phyloP scores from a whole-genome alignment of 2,797 vertebrate species.

The Hirundo rustica region DNA sequence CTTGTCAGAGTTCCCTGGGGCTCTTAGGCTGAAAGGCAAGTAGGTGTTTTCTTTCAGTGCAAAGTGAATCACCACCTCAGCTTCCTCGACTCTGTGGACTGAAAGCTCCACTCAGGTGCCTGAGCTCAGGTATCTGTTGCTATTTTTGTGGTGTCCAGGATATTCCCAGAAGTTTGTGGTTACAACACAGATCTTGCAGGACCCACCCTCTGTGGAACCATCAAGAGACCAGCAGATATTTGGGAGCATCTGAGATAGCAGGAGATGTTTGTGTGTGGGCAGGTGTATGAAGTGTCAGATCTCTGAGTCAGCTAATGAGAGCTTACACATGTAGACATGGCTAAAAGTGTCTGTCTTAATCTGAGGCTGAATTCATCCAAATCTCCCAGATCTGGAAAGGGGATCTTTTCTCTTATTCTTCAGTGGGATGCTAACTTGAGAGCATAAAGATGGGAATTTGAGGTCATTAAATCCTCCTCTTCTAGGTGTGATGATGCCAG shows the following conservation, averaged over 20 bases:
- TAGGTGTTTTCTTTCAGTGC: not conserved
- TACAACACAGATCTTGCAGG: not conserved
- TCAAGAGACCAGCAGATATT: not conserved
- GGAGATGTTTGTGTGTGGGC: not conserved
- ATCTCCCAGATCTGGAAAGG: not conserved
- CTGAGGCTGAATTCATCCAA: not conserved
- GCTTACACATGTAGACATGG: not conserved
- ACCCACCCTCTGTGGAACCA: not conserved
- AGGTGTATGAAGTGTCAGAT: not conserved
- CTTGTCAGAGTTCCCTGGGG: not conserved
- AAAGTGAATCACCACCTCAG: not conserved
- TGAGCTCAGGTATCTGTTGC: not conserved
- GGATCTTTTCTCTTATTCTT: not conserved
- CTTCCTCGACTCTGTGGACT: not conserved
- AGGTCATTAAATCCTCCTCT: not conserved
- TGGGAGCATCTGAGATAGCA: not conserved
- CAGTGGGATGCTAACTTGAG: not conserved
- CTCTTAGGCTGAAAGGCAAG: not conserved
- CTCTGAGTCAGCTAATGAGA: not conserved
- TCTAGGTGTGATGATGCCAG: not conserved
- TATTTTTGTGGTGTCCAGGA: not conserved
- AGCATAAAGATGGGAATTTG: not conserved
- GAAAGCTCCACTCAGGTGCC: not conserved
- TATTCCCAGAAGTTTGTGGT: not conserved
- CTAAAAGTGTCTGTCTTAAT: not conserved